phyloP scores from a whole-genome alignment of 2,797 vertebrate species.

The Heterohyrax brucei region DNA sequence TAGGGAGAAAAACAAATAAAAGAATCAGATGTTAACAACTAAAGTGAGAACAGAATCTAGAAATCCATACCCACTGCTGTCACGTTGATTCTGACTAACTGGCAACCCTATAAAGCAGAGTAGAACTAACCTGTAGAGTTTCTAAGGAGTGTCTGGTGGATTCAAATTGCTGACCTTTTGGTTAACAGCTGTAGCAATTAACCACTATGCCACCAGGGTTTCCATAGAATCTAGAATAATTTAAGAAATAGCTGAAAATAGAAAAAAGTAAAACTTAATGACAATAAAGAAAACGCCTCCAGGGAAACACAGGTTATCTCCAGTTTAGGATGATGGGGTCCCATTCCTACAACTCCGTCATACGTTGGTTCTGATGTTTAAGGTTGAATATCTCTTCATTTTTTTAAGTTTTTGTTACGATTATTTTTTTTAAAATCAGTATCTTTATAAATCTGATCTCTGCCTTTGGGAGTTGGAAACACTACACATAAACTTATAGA shows the following conservation, averaged over 20 bases:
- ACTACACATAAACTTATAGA: not conserved
- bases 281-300: conserved; percentile 9
- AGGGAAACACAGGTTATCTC: not conserved
- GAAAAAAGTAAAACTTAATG: conserved; percentile 51
- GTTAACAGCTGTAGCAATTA: no score
- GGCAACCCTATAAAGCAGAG: no score
- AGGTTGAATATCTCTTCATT: not conserved
- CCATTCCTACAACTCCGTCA: not conserved
- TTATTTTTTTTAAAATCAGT: not conserved
- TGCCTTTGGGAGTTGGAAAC: not conserved
- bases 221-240: conserved; percentile 33
- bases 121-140: no score
- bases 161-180: no score
- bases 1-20: conserved; percentile 68
- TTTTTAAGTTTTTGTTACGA: not conserved
- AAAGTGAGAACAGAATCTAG: conserved; percentile 52
- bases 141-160: no score
- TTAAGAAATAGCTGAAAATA: conserved; percentile 57
- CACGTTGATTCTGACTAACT: no score
- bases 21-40: conserved; percentile 16
- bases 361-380: not conserved
- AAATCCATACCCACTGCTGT: not conserved
- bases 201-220: no score
- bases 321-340: not conserved
- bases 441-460: not conserved